These are phyloP conservation scores for Apteryx mantelli DNA, from an alignment of 2,113 vertebrate species.

Conservation along the genomic window DNA sequence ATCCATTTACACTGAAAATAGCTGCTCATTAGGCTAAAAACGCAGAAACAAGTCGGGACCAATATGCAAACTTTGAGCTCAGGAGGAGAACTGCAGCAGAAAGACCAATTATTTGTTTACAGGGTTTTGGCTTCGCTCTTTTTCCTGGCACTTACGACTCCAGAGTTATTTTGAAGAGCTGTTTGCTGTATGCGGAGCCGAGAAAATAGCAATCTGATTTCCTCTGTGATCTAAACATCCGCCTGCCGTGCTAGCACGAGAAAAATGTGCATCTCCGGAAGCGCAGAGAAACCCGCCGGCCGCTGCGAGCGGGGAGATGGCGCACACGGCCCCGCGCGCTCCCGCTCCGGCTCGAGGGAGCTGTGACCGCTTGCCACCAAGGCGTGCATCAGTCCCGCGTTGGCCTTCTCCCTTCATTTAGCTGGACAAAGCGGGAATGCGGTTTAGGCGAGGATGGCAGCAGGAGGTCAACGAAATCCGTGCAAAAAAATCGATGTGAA, in stretches of 20 bases:
- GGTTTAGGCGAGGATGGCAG: neutral
- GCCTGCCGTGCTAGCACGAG: constrained; percentile 1
- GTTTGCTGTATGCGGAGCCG: constrained; percentile 52
- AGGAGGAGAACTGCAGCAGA: constrained; percentile 12
- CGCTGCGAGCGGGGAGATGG: neutral
- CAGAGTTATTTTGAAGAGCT: constrained; percentile 55
- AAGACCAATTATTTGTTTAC: constrained; percentile 48
- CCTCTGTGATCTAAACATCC: constrained; percentile 72
- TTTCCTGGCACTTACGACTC: constrained; percentile 48
- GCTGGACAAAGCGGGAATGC: neutral
- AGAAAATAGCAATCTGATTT: constrained; percentile 58
- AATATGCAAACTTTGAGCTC: neutral
- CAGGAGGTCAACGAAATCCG: neutral
- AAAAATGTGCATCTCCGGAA: neutral
- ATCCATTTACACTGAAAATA: neutral
- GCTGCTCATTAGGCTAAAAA: neutral
- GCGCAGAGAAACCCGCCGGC: neutral
- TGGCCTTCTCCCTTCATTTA: neutral
- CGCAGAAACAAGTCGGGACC: neutral
- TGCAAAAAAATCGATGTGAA: neutral
- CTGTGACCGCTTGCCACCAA: neutral
- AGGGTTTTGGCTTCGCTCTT: neutral
- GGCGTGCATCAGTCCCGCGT: neutral
- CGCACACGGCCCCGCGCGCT: neutral
- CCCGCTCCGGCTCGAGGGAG: too few relatives aligned